Base-by-base conservation (phyloP, 2,888 invertebrate genomes). In the Melangyna quadrimaculata region DNA sequence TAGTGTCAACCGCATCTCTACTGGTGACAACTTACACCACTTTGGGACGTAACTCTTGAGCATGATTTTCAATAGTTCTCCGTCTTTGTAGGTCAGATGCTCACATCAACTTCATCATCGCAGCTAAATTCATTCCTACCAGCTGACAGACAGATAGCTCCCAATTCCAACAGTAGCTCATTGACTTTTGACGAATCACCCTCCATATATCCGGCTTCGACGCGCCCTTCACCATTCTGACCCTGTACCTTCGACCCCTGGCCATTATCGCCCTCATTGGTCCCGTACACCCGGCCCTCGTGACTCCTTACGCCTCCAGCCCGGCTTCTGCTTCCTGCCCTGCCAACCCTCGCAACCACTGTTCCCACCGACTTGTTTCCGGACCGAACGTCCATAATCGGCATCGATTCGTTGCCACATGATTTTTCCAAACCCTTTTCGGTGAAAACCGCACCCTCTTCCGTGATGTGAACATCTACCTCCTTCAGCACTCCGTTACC, bases 401-500 rank as follows among this genome's bases (percentile, higher is more conserved):
- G 22, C 12, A 14, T 37, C 14, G n/a, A 2, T 24, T 59, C 22
- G 22, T n/a, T 24, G 59, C 57, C 19, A 2, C 2, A 0, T 6
- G 19, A 6, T 37, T 35, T 19, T 2, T 14, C 6, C 22, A 3
- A n/a, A 24, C 14, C 10, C 10, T 43, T 43, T 9, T 8, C 27
- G 0, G 61, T 63, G 10, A 63, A 63, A 17, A 40, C n/a, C 2
- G 43, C 27, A 7, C 27, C 43, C 27, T 70, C 61, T 3, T 22
- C 22, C 1, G 40, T 53, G 14, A 77, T 43, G 2, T n/a, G 19
- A 1, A 81, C 2, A 37, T 80, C 63, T 1, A 78, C 73, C 10
- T 45, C 9, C 9, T 59, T 55, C n/a, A 87, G 29, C 12, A 83
- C 55, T 9, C 61, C 65, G 5, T 78, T 74, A 1, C 83, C 83